Percentiles rank a stretch among this genome's conserved stretches.
phyloP scores from a whole-genome alignment of 2,113 vertebrate genomes.

The Siphamia tubifer region DNA sequence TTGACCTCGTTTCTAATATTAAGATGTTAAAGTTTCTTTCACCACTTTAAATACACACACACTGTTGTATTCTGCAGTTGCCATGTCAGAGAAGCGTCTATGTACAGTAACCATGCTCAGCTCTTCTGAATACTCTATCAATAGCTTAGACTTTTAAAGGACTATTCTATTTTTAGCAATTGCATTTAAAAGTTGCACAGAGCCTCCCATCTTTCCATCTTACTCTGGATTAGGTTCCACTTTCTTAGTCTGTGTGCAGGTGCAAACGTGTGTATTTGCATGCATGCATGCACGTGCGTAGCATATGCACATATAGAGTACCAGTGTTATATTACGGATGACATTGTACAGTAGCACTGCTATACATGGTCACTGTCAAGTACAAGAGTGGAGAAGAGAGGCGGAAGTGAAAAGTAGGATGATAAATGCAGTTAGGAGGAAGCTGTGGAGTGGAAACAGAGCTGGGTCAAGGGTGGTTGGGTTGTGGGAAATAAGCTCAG shows the following conservation, averaged over 20 bases:
- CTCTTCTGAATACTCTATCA: constrained; percentile 47
- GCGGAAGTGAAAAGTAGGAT: constrained; percentile 28
- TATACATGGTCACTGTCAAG: constrained; percentile 48
- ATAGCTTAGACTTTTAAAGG: constrained; percentile 63
- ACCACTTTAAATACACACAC: background rate
- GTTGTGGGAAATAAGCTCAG: constrained; percentile 59
- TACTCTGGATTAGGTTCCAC: constrained; percentile 26
- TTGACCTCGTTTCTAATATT: too few species aligned
- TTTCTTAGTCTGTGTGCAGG: background rate
- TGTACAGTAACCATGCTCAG: constrained; percentile 36
- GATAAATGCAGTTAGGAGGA: constrained; percentile 31
- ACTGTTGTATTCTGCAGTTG: background rate
- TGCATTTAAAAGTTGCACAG: constrained; percentile 11
- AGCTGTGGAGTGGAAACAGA: constrained; percentile 27
- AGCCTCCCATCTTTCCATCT: background rate
- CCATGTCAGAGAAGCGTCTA: background rate
- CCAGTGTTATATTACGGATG: constrained; percentile 40
- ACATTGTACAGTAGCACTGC: constrained; percentile 48
- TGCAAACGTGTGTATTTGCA: background rate
- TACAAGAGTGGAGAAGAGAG: too few species aligned
- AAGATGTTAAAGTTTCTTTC: too few species aligned
- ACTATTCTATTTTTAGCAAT: constrained; percentile 59
- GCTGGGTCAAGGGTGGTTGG: constrained; percentile 44
- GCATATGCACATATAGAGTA: background rate
- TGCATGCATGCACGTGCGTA: background rate